These are phyloP conservation scores for Crematogaster levior DNA, from an alignment of 2,888 invertebrate species.

Conservation along the genomic window DNA sequence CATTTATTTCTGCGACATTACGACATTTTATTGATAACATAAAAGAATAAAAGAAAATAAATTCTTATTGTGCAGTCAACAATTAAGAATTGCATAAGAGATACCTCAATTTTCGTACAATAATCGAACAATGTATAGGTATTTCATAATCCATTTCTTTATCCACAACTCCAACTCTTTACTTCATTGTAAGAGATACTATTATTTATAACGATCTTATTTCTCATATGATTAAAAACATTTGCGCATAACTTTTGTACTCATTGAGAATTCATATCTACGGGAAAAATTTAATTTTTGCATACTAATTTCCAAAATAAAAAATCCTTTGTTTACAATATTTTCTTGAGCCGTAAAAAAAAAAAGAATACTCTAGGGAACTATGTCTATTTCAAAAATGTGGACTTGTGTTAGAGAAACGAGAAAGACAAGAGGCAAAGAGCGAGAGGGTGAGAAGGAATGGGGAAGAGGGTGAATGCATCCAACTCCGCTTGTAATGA, in stretches of 20 bases:
- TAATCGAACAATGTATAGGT: neutral
- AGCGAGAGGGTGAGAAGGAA: conserved; percentile 62
- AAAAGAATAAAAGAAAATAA: neutral
- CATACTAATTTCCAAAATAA: neutral
- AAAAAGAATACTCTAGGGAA: neutral
- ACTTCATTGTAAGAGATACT: neutral
- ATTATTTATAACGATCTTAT: conserved; percentile 1
- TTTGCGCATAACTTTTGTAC: neutral
- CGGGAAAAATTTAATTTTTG: conserved; percentile 15
- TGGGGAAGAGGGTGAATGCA: conserved; percentile 57
- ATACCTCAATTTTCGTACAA: neutral
- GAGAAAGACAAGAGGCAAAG: conserved; percentile 56
- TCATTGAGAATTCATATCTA: conserved; percentile 18
- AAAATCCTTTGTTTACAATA: neutral
- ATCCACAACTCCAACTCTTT: neutral
- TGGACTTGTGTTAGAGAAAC: conserved; percentile 39
- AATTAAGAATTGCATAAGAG: neutral
- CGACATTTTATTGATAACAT: neutral
- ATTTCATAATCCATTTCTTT: neutral
- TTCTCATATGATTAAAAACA: neutral
- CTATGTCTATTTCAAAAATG: conserved; percentile 41
- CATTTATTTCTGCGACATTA: neutral
- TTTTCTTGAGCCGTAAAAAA: neutral
- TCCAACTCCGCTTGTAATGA: conserved; percentile 80
- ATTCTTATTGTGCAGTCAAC: neutral